Evolutionary conservation across 2,113 vertebrate species (phyloP).

Genomic region (Trematocara nigrifrons): DNA sequence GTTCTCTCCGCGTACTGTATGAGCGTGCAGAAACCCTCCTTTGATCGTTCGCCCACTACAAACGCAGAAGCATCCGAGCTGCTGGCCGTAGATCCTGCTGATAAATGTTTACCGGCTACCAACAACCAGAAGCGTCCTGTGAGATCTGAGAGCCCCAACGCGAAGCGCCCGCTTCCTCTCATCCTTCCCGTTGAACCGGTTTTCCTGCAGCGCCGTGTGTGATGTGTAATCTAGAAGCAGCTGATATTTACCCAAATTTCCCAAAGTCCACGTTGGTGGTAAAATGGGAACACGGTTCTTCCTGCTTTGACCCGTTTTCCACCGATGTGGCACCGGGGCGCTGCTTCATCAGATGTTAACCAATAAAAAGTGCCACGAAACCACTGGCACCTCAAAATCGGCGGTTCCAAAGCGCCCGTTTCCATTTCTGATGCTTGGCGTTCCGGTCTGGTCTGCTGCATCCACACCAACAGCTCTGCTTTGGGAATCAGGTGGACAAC

Average conservation of each 20-base stretch:
- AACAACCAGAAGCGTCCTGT: slow-evolving; percentile 19
- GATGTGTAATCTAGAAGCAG: neutral
- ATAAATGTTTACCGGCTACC: slow-evolving; percentile 33
- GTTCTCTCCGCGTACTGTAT: slow-evolving; percentile 28
- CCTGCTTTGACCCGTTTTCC: neutral
- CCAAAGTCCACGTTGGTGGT: neutral
- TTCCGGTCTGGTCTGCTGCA: neutral
- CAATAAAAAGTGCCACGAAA: neutral
- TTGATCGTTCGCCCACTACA: slow-evolving; percentile 11
- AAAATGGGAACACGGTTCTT: neutral
- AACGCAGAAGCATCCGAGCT: neutral
- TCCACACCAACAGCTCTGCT: neutral
- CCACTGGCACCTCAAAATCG: neutral
- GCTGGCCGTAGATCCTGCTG: neutral
- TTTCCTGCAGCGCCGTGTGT: neutral
- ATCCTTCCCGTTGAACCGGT: neutral
- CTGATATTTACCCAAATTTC: neutral
- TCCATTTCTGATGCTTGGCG: neutral
- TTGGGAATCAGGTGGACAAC: neutral
- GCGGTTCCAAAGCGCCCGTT: neutral
- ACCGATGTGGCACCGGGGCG: neutral
- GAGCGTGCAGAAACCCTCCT: neutral
- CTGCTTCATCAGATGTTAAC: neutral
- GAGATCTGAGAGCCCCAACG: slow-evolving; percentile 1
- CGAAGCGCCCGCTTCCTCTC: neutral